A percentile compares a stretch with the other conserved stretches of the same genome.
Conservation (phyloP, 2,888 invertebrate genomes). For the Helobdella robusta region DNA sequence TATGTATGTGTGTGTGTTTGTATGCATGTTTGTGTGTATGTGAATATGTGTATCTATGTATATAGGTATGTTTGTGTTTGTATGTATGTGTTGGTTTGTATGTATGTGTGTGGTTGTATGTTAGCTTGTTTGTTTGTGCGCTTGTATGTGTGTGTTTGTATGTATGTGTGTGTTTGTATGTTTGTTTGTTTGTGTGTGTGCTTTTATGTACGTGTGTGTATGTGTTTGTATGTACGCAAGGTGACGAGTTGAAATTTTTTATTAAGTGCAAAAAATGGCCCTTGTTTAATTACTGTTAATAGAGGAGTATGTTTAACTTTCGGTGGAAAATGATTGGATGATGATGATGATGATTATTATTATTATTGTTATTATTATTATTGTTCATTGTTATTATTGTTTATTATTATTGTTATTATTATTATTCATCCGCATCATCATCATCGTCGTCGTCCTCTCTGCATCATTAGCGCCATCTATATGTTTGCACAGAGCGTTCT, state of each 20-base stretch:
- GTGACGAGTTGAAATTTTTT: neutral
- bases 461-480: too few species aligned
- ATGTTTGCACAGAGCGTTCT: too few species aligned
- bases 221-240: neutral
- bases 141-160: neutral
- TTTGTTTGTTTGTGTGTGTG: neutral
- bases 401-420: too few species aligned
- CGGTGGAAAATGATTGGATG: too few species aligned
- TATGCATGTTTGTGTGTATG: conserved; percentile 18
- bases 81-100: neutral
- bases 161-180: neutral
- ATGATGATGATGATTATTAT: too few species aligned
- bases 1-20: conserved; percentile 15
- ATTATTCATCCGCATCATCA: too few species aligned
- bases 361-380: too few species aligned
- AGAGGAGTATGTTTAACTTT: too few species aligned
- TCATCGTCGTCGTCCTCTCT: too few species aligned
- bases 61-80: neutral
- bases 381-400: too few species aligned
- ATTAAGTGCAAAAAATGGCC: neutral
- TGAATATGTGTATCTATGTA: neutral
- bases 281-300: neutral
- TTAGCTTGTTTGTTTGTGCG: neutral
- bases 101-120: neutral
- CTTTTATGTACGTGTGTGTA: neutral